These are phyloP conservation scores for Cotesia vestalis DNA, from an alignment of 1,140 invertebrate species.

Conservation along the genomic window DNA sequence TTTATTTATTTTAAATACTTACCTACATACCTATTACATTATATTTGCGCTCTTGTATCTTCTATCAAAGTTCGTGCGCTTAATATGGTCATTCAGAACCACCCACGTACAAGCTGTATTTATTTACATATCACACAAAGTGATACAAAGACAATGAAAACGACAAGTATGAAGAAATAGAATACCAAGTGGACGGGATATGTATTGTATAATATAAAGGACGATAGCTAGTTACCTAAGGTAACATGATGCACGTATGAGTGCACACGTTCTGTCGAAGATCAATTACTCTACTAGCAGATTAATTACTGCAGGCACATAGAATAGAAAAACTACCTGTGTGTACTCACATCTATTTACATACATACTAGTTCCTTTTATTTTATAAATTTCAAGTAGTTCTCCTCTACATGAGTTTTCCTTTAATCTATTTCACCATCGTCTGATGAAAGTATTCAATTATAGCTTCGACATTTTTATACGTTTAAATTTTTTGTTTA, in stretches of 20 bases:
- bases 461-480: slow-evolving; percentile 17
- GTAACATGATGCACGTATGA: slow-evolving; percentile 32
- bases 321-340: slow-evolving; percentile 35
- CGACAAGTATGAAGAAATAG: slow-evolving; percentile 11
- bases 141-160: slow-evolving; percentile 24
- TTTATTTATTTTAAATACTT: too few relatives aligned
- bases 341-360: slow-evolving; percentile 34
- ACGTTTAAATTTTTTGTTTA: slow-evolving; percentile 21
- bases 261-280: slow-evolving; percentile 32
- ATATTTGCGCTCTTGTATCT: too few relatives aligned
- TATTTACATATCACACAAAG: slow-evolving; percentile 15
- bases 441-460: background rate
- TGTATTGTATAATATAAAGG: slow-evolving; percentile 12
- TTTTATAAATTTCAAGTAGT: slow-evolving; percentile 5
- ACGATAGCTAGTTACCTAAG: slow-evolving; percentile 16
- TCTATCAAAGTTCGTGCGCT: background rate
- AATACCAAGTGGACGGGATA: background rate
- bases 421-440: background rate
- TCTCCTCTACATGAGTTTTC: background rate
- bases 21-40: too few relatives aligned
- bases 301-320: slow-evolving; percentile 42
- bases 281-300: slow-evolving; percentile 46
- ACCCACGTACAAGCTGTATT: slow-evolving; percentile 1
- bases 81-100: background rate
- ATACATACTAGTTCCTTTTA: background rate